Evolutionary conservation across 2,888 invertebrate genomes (phyloP).

Genomic region (Cephus pygmeus): DNA sequence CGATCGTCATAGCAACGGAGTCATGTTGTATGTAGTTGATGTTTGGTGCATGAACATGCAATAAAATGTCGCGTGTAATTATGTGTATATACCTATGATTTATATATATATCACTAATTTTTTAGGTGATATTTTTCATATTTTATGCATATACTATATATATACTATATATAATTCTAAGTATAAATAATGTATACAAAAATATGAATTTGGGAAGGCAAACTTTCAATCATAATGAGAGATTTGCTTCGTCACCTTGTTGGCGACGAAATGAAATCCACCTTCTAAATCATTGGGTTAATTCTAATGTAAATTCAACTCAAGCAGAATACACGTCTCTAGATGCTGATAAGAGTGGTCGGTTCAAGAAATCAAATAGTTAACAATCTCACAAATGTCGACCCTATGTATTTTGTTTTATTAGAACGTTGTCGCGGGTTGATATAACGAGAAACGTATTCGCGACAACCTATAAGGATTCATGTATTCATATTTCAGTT

Average conservation of each 20-base stretch:
- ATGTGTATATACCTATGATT: neutral
- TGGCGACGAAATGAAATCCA: neutral
- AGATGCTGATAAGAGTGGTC: neutral
- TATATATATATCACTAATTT: slow-evolving; percentile 15
- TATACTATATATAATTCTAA: slow-evolving; percentile 38
- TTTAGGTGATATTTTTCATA: slow-evolving; percentile 21
- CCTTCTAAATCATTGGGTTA: slow-evolving; percentile 4
- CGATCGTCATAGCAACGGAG: neutral
- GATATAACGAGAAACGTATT: neutral
- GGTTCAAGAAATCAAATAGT: neutral
- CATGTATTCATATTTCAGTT: neutral
- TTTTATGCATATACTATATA: slow-evolving; percentile 10
- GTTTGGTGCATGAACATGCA: neutral
- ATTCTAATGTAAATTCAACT: slow-evolving; percentile 13
- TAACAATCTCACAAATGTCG: neutral
- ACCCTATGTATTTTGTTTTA: neutral
- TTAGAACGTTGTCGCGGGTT: neutral
- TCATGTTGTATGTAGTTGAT: neutral
- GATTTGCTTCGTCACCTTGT: neutral
- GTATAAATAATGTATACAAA: slow-evolving; percentile 63
- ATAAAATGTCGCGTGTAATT: neutral
- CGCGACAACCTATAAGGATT: neutral
- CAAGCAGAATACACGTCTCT: slow-evolving; percentile 12
- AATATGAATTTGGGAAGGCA: slow-evolving; percentile 63
- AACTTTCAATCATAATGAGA: slow-evolving; percentile 46